Conservation (phyloP, 2,888 invertebrate genomes). For the Meganola albula region DNA sequence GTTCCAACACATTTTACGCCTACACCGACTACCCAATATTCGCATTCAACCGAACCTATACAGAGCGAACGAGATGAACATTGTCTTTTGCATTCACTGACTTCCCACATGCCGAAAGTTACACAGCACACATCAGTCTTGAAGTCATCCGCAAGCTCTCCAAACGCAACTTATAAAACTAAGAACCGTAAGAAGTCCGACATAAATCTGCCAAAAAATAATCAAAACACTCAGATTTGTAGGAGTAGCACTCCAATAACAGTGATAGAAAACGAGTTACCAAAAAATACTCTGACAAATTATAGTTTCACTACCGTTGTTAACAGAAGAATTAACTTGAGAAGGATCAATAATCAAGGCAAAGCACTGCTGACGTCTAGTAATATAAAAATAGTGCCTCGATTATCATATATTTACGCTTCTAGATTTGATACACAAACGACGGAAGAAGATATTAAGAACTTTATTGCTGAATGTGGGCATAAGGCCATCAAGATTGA, state of each 20-base stretch:
- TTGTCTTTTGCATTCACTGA: not conserved
- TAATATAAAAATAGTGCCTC: conserved; percentile 2
- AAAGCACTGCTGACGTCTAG: not conserved
- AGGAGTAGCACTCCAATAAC: not conserved
- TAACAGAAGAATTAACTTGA: not conserved
- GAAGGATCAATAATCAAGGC: conserved; percentile 1
- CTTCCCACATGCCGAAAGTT: not conserved
- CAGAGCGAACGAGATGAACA: no score
- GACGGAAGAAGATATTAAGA: not conserved
- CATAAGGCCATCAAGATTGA: conserved; percentile 3
- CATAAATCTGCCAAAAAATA: not conserved
- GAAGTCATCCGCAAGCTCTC: not conserved
- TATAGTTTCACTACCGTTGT: not conserved
- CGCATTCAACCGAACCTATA: not conserved
- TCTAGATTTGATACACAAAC: conserved; percentile 1
- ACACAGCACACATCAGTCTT: not conserved
- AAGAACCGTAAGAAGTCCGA: not conserved
- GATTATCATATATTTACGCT: not conserved
- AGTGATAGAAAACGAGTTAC: not conserved
- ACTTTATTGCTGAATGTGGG: conserved; percentile 1
- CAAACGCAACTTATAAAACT: not conserved
- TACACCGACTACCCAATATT: not conserved
- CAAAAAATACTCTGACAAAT: no score
- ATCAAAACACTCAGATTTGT: not conserved
- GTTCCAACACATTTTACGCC: not conserved